Percentiles rank a stretch among this genome's conserved stretches.
Conservation (phyloP, 2,113 vertebrate genomes). For the Bos indicus region DNA sequence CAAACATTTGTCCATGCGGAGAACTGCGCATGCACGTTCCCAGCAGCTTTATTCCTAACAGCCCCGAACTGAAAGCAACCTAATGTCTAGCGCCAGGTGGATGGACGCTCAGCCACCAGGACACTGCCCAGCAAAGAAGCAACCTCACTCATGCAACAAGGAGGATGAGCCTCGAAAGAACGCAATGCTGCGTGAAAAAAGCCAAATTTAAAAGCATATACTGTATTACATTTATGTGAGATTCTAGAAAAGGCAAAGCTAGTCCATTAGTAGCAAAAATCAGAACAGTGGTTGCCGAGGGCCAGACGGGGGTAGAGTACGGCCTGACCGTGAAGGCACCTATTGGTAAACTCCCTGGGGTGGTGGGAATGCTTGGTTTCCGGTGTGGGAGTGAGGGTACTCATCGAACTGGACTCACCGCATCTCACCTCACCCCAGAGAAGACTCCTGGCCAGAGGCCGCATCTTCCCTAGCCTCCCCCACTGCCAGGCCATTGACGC, state of each 20-base stretch:
- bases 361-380: not conserved
- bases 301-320: not conserved
- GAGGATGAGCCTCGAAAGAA: not conserved
- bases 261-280: not conserved
- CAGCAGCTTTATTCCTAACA: not conserved
- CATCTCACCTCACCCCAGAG: not conserved
- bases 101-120: not conserved
- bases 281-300: not conserved
- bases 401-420: not conserved
- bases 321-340: not conserved
- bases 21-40: not conserved
- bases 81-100: not conserved
- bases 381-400: not conserved
- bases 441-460: not conserved
- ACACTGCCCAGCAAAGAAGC: not conserved
- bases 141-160: not conserved
- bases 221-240: not conserved
- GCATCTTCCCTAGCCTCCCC: not conserved
- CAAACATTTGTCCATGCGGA: not conserved
- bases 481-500: not conserved
- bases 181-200: not conserved
- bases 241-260: not conserved
- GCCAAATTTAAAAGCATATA: not conserved
- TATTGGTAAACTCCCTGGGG: not conserved
- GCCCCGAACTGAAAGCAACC: not conserved